Conservation (phyloP, 2,113 vertebrate genomes). For the Motacilla alba region DNA sequence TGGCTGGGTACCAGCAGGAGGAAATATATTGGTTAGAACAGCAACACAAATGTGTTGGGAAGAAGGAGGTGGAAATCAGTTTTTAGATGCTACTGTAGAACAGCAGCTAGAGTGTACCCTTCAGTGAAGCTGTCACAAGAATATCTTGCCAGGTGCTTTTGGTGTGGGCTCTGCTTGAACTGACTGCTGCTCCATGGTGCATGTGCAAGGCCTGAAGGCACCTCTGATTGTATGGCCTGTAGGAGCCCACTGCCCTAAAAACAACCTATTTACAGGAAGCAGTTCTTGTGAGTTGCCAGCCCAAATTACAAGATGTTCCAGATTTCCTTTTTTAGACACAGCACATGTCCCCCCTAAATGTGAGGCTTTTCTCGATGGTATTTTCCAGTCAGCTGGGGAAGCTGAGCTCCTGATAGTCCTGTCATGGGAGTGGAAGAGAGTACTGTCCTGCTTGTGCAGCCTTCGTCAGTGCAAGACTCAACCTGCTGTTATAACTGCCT, state of each 20-base stretch:
- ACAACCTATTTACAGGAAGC: neutral
- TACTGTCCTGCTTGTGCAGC: neutral
- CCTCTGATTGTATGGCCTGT: neutral
- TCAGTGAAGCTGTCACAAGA: neutral
- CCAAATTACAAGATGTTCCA: neutral
- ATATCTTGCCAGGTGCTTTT: neutral
- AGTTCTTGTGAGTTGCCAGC: neutral
- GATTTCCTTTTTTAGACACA: neutral
- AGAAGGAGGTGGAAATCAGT: conserved; percentile 23
- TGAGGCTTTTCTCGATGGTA: neutral
- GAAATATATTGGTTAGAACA: conserved; percentile 5
- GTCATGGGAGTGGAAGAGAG: neutral
- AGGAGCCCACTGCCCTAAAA: neutral
- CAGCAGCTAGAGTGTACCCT: neutral
- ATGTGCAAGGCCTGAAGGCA: neutral
- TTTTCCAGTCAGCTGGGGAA: neutral
- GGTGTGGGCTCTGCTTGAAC: neutral
- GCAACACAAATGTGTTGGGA: neutral
- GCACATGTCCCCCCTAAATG: neutral
- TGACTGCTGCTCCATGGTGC: neutral
- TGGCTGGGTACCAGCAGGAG: conserved; percentile 10
- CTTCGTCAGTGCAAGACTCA: neutral
- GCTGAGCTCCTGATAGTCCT: neutral
- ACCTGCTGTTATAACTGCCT: neutral
- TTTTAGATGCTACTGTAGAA: neutral